phyloP scores from a whole-genome alignment of 2,797 vertebrate genomes.

The Paramormyrops hopkinsi region DNA sequence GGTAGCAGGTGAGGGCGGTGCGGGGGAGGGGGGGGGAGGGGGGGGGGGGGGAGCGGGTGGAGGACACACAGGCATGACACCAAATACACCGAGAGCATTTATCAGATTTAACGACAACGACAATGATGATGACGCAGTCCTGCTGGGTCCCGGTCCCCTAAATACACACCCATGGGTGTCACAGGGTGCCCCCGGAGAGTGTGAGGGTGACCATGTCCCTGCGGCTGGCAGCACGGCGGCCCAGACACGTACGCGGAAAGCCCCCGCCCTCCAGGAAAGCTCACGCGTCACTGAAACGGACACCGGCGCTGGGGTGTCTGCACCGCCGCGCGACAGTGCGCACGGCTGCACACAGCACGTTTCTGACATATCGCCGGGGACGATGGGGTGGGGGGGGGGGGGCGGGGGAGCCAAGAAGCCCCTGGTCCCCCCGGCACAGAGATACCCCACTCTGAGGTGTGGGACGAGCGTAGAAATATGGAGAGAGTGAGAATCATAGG shows the following conservation, averaged over 20 bases:
- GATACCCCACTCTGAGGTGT: neutral
- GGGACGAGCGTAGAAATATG: neutral
- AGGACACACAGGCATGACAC: neutral
- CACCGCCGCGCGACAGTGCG: neutral
- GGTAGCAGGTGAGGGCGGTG: too few species aligned
- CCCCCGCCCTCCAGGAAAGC: neutral
- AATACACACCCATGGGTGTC: neutral
- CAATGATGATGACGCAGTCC: neutral
- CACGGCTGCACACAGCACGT: neutral
- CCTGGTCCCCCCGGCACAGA: neutral
- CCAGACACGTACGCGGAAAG: neutral
- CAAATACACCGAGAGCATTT: neutral
- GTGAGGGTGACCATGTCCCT: neutral
- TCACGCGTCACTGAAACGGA: neutral
- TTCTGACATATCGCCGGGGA: neutral
- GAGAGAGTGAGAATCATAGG: slow-evolving; percentile 50
- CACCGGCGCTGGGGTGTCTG: neutral
- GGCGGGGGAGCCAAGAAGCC: neutral
- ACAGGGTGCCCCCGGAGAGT: neutral
- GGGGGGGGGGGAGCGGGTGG: neutral
- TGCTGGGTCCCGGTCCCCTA: neutral
- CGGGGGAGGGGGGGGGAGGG: too few species aligned
- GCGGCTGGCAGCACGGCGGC: neutral
- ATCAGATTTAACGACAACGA: neutral
- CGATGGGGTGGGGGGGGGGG: neutral